Evolutionary conservation across 2,888 invertebrate species (phyloP).

Genomic region (Sabatieria punctata): DNA sequence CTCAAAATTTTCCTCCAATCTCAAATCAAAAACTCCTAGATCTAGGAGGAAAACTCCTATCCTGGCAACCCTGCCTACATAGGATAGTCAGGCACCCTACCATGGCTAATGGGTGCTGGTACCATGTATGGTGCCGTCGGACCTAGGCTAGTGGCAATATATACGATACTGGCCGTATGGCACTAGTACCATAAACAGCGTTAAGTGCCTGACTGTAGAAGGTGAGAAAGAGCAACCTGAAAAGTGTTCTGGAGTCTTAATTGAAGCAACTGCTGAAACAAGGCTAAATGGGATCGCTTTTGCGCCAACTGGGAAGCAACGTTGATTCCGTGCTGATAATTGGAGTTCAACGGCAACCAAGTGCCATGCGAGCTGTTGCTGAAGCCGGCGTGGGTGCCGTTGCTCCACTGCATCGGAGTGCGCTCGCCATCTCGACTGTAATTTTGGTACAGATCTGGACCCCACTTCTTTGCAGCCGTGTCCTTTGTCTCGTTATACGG

Average conservation of each 20-base stretch:
- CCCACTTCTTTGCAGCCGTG: slow-evolving; percentile 18
- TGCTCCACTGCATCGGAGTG: slow-evolving; percentile 34
- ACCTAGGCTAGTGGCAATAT: no score
- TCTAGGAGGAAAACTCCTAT: no score
- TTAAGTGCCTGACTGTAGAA: no score
- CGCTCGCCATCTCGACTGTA: slow-evolving; percentile 26
- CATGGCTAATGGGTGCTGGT: no score
- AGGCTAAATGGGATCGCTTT: neutral
- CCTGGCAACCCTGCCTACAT: no score
- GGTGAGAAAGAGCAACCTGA: no score
- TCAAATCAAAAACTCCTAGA: no score
- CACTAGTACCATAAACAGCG: no score
- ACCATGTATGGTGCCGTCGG: no score
- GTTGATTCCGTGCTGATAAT: slow-evolving; percentile 13
- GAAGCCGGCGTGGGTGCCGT: slow-evolving; percentile 26
- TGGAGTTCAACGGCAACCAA: slow-evolving; percentile 26
- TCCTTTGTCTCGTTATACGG: slow-evolving; percentile 24
- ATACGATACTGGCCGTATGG: no score
- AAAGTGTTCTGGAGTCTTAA: neutral
- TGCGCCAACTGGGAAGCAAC: slow-evolving; percentile 11
- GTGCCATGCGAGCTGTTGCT: slow-evolving; percentile 15
- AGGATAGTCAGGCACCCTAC: no score
- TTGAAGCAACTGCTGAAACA: neutral
- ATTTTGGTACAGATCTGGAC: slow-evolving; percentile 14
- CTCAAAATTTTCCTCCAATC: no score